Evolutionary conservation across 1,140 invertebrate genomes (phyloP), one percentile per base, ranked within the genome.

Genomic region (Penaeus japonicus): DNA sequence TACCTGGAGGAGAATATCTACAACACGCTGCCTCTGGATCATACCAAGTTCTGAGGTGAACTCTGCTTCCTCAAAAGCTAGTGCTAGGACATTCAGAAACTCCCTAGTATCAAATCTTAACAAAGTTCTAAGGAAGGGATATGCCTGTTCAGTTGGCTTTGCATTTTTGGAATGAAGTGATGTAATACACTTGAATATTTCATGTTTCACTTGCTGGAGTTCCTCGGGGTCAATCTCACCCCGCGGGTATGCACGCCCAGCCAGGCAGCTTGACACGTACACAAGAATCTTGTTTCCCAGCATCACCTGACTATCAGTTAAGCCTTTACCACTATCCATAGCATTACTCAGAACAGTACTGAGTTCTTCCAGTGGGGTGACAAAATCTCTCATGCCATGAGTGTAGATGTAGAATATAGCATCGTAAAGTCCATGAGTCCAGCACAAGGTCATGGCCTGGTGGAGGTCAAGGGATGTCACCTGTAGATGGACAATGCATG

Each of bases 201-300:
- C 96, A 89, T 96, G 94, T 89, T 97, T 95, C 0, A 97, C 95
- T 59, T 94, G 93, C 57, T 95, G 94, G 39, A 95, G 93, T 85
- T 95, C 93, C 90, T 96, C 95, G 15, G 93, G 92, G 3, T 96
- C 95, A 90, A 99, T 95, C 91, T 97, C 94, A 20, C 98, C 97
- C 62, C 95, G 95, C 3, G 97, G 98, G 93, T 98, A 99, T 2
- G 96, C 96, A 86, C 97, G 94, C 2, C 98, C 98, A 30, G 96
- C 96, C 90, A 99, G 93, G 92, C 98, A 99, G 91, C 98, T 98
- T 84, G 97, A 98, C 62, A 96, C 94, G 92, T 98, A 99, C 18
- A 99, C 96, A 81, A 99, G 93, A 84, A 99, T 93, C 91, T 97
- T 97, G 91, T 98, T 98, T 24, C 98, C 98, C 30, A 97, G 92